Base-by-base conservation (phyloP, 2,888 invertebrate species). In the Helleia helle region DNA sequence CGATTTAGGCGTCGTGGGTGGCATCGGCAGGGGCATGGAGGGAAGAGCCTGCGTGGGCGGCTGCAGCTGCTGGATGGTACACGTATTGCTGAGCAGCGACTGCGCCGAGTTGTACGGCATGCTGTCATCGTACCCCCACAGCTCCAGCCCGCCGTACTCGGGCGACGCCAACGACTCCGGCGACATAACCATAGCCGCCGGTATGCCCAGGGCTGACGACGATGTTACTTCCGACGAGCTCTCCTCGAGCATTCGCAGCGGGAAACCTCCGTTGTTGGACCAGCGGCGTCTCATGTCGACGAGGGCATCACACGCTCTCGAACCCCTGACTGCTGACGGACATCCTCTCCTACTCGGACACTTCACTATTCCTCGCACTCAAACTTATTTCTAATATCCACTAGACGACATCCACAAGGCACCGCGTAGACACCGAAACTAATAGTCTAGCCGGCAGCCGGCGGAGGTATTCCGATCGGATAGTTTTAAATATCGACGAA, bases 151-250 rank as follows among this genome's bases (percentile, higher is more conserved):
- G 47, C 89, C 90, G 69, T 92, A 92, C 55, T 93, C 92, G 12
- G 92, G 90, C 52, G 93, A 92, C 51, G 89, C 89, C 51, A 93
- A 85, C 36, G 92, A 91, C 49, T 91, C 89, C 36, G 92, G 91
- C 59, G 91, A 91, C 89, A 92, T 91, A 61, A 91, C 91, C 72
- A 91, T 90, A 49, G 90, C 90, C 51, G 90, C 87, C 56, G 90
- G 88, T 71, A 92, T 86, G 49, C 91, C 90, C 36, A 92, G 79
- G 47, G 91, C 86, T 31, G 93, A 92, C 38, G 93, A 93, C 24
- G 91, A 91, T 38, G 92, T 90, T 73, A 92, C 92, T 69, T 92
- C 91, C 48, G 91, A 89, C 51, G 90, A 90, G 68, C 90, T 90
- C 79, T 91, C 91, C 63, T 91, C 89, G 57, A 90, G 87, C 75